Conservation (phyloP, 2,797 vertebrate species). For the Otolemur crassicaudatus region DNA sequence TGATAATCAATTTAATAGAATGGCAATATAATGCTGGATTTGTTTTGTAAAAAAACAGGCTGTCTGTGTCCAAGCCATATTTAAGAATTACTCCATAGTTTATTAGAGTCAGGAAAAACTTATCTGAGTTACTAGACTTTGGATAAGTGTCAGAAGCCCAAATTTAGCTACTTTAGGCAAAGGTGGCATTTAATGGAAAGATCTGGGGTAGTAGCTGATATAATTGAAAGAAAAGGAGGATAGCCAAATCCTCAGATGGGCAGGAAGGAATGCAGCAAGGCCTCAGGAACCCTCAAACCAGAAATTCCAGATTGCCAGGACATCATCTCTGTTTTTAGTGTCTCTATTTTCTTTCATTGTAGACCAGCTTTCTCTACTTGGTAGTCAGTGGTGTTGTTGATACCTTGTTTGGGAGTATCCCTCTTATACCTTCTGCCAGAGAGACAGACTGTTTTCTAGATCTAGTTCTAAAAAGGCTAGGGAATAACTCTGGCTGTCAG, state of each 20-base stretch:
- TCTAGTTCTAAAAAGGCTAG: not conserved
- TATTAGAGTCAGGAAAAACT: not conserved
- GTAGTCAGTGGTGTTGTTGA: not conserved
- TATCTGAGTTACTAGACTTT: not conserved
- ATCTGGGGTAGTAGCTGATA: not conserved
- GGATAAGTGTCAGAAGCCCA: not conserved
- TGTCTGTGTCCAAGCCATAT: not conserved
- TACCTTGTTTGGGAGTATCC: not conserved
- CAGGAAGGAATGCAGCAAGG: not conserved
- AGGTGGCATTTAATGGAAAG: not conserved
- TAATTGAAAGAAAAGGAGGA: not conserved
- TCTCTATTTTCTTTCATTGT: not conserved
- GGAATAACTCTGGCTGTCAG: not conserved
- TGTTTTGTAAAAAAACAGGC: not conserved
- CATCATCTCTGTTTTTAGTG: not conserved
- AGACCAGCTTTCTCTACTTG: not conserved
- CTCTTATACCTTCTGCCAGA: not conserved
- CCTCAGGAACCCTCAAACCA: not conserved
- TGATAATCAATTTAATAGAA: not conserved
- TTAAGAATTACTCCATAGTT: conserved; percentile 31
- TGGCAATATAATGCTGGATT: not conserved
- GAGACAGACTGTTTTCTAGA: not conserved
- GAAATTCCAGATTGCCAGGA: not conserved
- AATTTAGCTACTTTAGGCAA: conserved; percentile 31
- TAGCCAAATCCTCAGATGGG: no score